Base-by-base conservation (phyloP, 2,113 vertebrate genomes). In the Eubucco bourcierii region DNA sequence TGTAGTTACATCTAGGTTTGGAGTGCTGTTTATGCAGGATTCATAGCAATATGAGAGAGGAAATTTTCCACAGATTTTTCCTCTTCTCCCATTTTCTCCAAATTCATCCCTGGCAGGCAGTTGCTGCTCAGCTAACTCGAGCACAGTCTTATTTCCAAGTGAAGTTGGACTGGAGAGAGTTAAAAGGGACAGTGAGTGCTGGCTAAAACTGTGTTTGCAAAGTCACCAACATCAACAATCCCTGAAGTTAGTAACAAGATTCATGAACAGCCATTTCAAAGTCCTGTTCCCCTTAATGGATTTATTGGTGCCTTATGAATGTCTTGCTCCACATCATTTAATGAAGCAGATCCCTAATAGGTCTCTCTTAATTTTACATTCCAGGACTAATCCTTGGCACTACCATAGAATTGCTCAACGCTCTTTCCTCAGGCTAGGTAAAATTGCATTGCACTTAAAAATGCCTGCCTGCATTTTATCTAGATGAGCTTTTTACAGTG, bases 361-460 rank as follows among this genome's bases (percentile, higher is more conserved):
- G 84, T 91, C 87, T 95, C 87, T 93, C 59, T 60, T 75, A 95
- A 86, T 88, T 96, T 95, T 94, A 95, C 64, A 90, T 91, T 97
- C 93, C 93, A 94, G 78, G 71, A 84, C 84, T 88, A 88, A 95
- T 95, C 90, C 96, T 96, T 83, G 75, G 90, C 73, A 95, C 87
- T 76, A 76, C 74, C 94, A 96, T 93, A 95, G 95, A 93, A 91
- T 64, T 92, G 90, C 81, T 94, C 88, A 83, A 2, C 83, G 86
- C 68, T 91, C 67, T 94, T 97, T 96, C 95, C 95, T 84, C 75
- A 96, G 93, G 96, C 95, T 84, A 95, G 67, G 37, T 96, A 78
- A 95, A 97, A 97, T 84, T 96, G 93, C 94, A 92, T 65, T 93
- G 87, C 67, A 89, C 93, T 96, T 77, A 80, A 16, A 16, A 83